These are phyloP conservation scores for Tenthredo scrophulariae DNA, from an alignment of 2,888 invertebrate genomes.

Conservation along the genomic window DNA sequence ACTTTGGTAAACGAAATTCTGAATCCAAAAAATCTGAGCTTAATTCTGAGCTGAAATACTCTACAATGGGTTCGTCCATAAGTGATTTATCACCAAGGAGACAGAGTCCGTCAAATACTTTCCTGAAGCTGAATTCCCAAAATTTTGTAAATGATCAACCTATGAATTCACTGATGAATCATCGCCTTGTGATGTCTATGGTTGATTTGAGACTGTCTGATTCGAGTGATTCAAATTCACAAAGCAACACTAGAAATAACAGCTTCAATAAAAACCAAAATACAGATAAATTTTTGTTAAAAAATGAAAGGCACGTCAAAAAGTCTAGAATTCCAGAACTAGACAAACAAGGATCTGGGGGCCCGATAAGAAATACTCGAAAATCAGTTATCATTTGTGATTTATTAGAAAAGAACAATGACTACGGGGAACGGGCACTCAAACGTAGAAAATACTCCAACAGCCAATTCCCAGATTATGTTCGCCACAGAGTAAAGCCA, in stretches of 20 bases:
- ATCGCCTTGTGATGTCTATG: constrained; percentile 49
- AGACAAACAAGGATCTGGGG: constrained; percentile 14
- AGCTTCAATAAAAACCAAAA: neutral
- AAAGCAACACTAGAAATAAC: neutral
- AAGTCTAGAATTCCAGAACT: constrained; percentile 5
- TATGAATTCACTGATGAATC: constrained; percentile 22
- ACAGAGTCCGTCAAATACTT: neutral
- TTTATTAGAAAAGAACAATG: constrained; percentile 41
- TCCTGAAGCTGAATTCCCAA: constrained; percentile 42
- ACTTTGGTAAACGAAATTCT: neutral
- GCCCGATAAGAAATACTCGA: constrained; percentile 34
- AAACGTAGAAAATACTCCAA: constrained; percentile 53
- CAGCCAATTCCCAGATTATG: constrained; percentile 46
- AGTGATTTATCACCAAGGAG: constrained; percentile 38
- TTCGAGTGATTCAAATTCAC: constrained; percentile 6
- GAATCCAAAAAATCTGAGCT: neutral
- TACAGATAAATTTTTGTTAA: neutral
- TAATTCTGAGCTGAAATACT: constrained; percentile 3
- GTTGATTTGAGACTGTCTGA: constrained; percentile 47
- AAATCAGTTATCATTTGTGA: constrained; percentile 40
- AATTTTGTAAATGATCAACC: constrained; percentile 30
- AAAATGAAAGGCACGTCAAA: neutral
- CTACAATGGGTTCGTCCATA: constrained; percentile 7
- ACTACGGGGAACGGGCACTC: constrained; percentile 39
- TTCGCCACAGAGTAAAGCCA: constrained; percentile 48